Evolutionary conservation across 2,113 vertebrate genomes (phyloP).

Genomic region (Cichladusa arquata): DNA sequence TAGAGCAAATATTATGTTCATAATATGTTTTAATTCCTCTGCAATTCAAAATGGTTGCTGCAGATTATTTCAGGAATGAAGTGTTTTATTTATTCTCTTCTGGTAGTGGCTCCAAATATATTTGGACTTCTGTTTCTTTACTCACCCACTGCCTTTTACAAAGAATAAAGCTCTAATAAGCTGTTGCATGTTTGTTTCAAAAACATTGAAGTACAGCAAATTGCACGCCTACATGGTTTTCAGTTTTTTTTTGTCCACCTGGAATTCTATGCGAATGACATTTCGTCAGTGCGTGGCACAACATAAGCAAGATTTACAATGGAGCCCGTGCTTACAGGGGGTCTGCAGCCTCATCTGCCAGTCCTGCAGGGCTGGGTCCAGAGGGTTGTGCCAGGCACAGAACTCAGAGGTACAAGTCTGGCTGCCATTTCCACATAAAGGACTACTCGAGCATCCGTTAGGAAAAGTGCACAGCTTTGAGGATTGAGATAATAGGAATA

Average conservation of each 20-base stretch:
- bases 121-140: neutral
- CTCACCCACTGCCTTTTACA: neutral
- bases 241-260: neutral
- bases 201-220: neutral
- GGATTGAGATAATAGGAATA: neutral
- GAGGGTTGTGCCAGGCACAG: neutral
- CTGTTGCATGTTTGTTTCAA: neutral
- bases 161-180: neutral
- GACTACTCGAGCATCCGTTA: neutral
- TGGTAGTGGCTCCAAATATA: neutral
- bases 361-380: neutral
- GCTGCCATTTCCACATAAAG: neutral
- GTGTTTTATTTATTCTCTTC: neutral
- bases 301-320: rapidly evolving
- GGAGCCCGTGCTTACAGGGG: neutral
- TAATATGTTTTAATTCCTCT: neutral
- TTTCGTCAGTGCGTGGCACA: neutral
- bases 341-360: neutral
- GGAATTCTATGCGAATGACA: neutral
- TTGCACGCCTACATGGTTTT: neutral
- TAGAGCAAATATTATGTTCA: neutral
- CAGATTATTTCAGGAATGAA: neutral
- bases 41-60: neutral
- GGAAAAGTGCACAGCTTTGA: neutral
- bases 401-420: rapidly evolving